These are phyloP conservation scores for Fregata magnificens DNA, from an alignment of 2,113 vertebrate species.

Conservation along the genomic window DNA sequence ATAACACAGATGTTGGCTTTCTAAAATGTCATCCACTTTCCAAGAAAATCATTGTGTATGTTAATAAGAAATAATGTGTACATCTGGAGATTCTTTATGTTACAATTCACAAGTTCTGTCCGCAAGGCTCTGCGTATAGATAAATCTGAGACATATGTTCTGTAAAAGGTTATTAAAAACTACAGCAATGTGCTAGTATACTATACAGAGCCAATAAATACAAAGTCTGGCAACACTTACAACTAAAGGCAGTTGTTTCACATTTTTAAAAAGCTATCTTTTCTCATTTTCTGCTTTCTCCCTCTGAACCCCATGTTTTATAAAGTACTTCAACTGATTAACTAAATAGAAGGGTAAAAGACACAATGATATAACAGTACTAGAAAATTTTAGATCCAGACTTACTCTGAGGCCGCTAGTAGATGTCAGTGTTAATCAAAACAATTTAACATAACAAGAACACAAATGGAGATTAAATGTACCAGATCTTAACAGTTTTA, in stretches of 20 bases:
- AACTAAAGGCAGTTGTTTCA: background rate
- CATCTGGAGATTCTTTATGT: conserved; percentile 12
- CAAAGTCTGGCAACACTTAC: background rate
- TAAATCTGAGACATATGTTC: background rate
- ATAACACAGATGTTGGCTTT: background rate
- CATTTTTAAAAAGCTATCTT: background rate
- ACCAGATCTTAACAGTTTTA: background rate
- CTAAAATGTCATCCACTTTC: background rate
- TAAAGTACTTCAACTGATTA: background rate
- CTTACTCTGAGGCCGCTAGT: background rate
- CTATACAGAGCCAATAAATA: background rate
- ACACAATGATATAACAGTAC: background rate
- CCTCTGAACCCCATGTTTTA: background rate
- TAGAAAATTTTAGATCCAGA: background rate
- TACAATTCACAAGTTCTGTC: background rate
- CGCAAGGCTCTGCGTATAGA: background rate
- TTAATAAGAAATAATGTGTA: background rate
- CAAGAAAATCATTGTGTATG: background rate
- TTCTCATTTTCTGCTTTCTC: background rate
- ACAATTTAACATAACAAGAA: background rate
- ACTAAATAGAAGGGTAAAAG: background rate
- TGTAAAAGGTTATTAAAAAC: conserved; percentile 16
- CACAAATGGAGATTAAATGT: background rate
- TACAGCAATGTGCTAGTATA: background rate
- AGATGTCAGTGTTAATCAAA: background rate